Base-by-base conservation (phyloP, 2,797 vertebrate genomes). In the Crax fasciolata region DNA sequence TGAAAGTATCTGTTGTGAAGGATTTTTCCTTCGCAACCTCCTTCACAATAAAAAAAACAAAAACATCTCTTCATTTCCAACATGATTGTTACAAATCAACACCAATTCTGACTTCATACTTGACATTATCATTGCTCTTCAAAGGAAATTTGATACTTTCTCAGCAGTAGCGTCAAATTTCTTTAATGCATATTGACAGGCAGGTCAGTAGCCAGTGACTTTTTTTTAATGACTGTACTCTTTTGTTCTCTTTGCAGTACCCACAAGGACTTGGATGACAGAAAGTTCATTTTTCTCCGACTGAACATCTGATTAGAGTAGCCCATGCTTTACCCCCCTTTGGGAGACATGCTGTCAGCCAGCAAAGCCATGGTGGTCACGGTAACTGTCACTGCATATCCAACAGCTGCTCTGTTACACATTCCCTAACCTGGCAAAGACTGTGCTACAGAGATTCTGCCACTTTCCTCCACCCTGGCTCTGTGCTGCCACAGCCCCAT, bases 261-360 rank as follows among this genome's bases (percentile, higher is more conserved):
- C 89, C 88, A 1, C 61, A 93, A 96, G 91, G 93, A 95, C 84
- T 87, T 89, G 90, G 92, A 94, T 96, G 91, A 94, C 94, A 95
- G 91, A 75, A 94, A 96, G 95, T 96, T 97, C 95, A 95, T 96
- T 95, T 95, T 94, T 94, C 92, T 92, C 57, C 20, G 25, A 85
- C 59, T 95, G 93, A 96, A 94, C 91, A 97, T 93, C 94, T 97
- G 96, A 97, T 95, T 84, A 95, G 84, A 97, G 91, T 92, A 94
- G 94, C 84, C 93, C 65, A 89, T 89, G 84, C 54, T 93, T 93
- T 94, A 89, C 83, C 63, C 85, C 73, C 94, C 91, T 97, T 96
- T 94, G 91, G 94, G 93, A 96, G 54, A 66, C 88, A 54, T 94
- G 92, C 95, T 96, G 96, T 94, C 96, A 94, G 94, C 95, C 91